Evolutionary conservation across 2,797 vertebrate species (phyloP), one percentile per base, ranked within the genome.

Genomic region (Tadarida brasiliensis): DNA sequence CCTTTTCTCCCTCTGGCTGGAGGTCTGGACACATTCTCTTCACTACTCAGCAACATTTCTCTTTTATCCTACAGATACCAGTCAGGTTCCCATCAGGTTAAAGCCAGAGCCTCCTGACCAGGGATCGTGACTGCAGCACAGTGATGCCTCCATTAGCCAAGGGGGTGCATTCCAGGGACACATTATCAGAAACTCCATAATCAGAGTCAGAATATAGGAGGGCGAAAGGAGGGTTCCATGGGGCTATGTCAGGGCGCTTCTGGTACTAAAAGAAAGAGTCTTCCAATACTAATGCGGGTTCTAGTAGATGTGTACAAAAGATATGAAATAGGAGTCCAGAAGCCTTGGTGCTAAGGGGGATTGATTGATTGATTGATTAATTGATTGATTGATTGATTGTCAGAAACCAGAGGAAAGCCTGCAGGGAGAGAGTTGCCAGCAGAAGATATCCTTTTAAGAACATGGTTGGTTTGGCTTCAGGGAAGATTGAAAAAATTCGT

Each of bases 1-100:
- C 56, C 76, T 76, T 84, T 73, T 76, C 88, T 93, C 28, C 81
- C 78, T 81, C 63, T 19, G 94, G 44, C 86, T 73, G 56, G 86
- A 93, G 83, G 80, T 70, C 97, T 97, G 95, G 94, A 95, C 71
- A 91, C 24, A 61, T 49, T 94, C 92, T 96, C 94, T 73, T 70
- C 86, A 91, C 88, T 63, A 89, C 90, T 96, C 90, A 91, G 89
- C 70, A 91, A 24, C 70, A 49, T 94, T 90, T 81, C 59, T 97
- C 73, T 92, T 96, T 90, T 87, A 97, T 94, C 95, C 91, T 74
- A 1, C 76, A 95, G 87, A 65, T 77, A 93, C 12, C 19, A 14
- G 80, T 44, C 54, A 84, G 86, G 96, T 76, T 94, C 73, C 73
- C 68, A 26, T 59, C 56, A 33, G 73, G 74, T 80, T 82, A 49